Percentiles rank a stretch among this genome's conserved stretches.
phyloP scores from a whole-genome alignment of 2,888 invertebrate species.

The Mimumesa dahlbomi region DNA sequence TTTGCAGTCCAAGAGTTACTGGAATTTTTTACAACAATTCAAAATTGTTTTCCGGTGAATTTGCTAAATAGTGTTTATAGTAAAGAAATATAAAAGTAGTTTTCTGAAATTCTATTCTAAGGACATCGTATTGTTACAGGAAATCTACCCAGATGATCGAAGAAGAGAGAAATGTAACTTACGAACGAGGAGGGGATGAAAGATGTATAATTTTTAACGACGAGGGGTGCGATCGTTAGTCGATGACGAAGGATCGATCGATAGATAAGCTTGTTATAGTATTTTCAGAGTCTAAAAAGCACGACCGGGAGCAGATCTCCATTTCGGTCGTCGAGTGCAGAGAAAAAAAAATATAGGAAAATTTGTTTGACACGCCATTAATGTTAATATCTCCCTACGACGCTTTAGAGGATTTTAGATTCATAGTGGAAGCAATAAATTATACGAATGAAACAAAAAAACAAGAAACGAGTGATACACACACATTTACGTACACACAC shows the following conservation, averaged over 20 bases:
- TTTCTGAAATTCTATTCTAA: too few relatives aligned
- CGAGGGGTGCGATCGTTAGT: slow-evolving; percentile 4
- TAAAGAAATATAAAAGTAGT: too few relatives aligned
- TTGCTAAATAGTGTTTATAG: too few relatives aligned
- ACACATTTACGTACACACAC: not conserved
- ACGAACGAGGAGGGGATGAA: not conserved
- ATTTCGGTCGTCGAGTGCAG: slow-evolving; percentile 43
- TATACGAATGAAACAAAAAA: slow-evolving; percentile 1
- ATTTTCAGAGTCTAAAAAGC: slow-evolving; percentile 62
- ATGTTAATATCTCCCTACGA: slow-evolving; percentile 61
- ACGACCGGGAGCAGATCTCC: slow-evolving; percentile 20
- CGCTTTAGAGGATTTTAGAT: slow-evolving; percentile 63
- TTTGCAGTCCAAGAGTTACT: too few relatives aligned
- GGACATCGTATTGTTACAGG: too few relatives aligned
- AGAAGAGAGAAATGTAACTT: not conserved
- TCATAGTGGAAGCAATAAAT: slow-evolving; percentile 65
- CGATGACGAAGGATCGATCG: slow-evolving; percentile 38
- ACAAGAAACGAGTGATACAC: not conserved
- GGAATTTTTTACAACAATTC: slow-evolving; percentile 21
- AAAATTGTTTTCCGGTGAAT: too few relatives aligned
- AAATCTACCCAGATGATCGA: not conserved
- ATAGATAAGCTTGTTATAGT: slow-evolving; percentile 63
- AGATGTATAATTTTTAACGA: too few relatives aligned
- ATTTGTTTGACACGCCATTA: slow-evolving; percentile 55
- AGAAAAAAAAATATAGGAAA: too few relatives aligned